These are phyloP conservation scores for Caenorhabditis auriculariae DNA, from an alignment of 2,888 invertebrate genomes.

Conservation along the genomic window DNA sequence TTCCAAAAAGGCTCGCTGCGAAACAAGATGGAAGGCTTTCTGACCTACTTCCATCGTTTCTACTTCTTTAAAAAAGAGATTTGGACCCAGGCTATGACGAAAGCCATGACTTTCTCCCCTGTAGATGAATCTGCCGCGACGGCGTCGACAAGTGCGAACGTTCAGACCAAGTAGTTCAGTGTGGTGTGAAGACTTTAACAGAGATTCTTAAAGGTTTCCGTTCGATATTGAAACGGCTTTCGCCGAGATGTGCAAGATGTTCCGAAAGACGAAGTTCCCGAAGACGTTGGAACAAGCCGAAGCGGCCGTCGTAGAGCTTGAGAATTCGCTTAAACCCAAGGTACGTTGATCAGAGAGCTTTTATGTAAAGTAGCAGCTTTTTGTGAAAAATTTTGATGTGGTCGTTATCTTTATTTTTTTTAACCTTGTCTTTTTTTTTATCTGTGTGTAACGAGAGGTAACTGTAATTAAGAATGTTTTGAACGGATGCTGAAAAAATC, in stretches of 20 bases:
- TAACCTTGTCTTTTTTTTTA: too few species aligned
- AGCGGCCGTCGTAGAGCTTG: conserved; percentile 3
- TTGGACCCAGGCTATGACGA: conserved; percentile 13
- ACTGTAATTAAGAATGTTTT: too few species aligned
- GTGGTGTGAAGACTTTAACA: background rate
- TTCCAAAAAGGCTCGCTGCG: conserved; percentile 31
- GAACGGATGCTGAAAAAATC: too few species aligned
- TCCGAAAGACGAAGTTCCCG: conserved; percentile 14
- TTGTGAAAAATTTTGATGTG: too few species aligned
- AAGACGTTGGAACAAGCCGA: conserved; percentile 21
- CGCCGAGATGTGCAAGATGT: conserved; percentile 4
- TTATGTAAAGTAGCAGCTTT: too few species aligned
- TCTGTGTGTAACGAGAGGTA: too few species aligned
- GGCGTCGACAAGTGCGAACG: too few species aligned
- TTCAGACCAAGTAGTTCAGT: background rate
- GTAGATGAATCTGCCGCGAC: too few species aligned
- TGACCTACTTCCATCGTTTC: conserved; percentile 43
- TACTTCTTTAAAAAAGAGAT: conserved; percentile 14
- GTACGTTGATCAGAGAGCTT: too few species aligned
- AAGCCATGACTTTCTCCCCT: background rate
- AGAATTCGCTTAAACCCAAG: conserved; percentile 6
- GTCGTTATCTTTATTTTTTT: too few species aligned
- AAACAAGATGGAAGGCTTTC: conserved; percentile 43
- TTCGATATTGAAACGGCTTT: conserved; percentile 18
- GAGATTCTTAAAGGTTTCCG: conserved; percentile 12